Base-by-base conservation (phyloP, 2,888 invertebrate species). In the Lasioglossum morio region DNA sequence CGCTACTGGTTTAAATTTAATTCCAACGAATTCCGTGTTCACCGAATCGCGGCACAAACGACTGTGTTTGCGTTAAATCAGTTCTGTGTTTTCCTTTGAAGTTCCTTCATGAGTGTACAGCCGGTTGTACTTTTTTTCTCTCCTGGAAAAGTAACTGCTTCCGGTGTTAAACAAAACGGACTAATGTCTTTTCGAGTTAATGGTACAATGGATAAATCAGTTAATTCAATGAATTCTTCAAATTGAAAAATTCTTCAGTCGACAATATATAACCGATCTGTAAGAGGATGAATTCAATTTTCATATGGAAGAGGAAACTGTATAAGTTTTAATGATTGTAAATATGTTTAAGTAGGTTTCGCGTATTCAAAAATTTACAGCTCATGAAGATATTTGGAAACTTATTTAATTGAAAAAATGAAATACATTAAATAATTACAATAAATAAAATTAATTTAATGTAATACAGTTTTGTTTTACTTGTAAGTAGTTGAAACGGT, bases 31-130 rank as follows among this genome's bases (percentile, higher is more conserved):
- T 66, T 43, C 66, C 77, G 34, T 46, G 63, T 30, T 14, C n/a
- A 23, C 23, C 72, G 60, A 77, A 66, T 60, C 14, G 34, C 16
- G 19, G 79, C 23, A 75, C 81, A 76, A 76, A 76, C 76, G 63
- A 37, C 57, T 46, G 30, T 74, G 74, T 74, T 82, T 82, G 74
- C 74, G 46, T 76, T 76, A 66, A 83, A 81, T 76, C 81, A 48
- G 48, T 34, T 37, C 72, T 30, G 16, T 30, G 37, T 30, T 23
- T 53, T 40, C n/a, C 37, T 69, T 69, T 69, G 37, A 37, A 34
- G 66, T 34, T 40, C 70, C 37, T 48, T 37, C 57, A 30, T 37
- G 60, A 5, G 43, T 1, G n/a, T 19, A 37, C n/a, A 23, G 10
- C 10, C 37, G 66, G 34, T 23, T 23, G 23, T 37, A 4, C 34